phyloP scores from a whole-genome alignment of 2,888 invertebrate genomes.

The Rhagonycha fulva region DNA sequence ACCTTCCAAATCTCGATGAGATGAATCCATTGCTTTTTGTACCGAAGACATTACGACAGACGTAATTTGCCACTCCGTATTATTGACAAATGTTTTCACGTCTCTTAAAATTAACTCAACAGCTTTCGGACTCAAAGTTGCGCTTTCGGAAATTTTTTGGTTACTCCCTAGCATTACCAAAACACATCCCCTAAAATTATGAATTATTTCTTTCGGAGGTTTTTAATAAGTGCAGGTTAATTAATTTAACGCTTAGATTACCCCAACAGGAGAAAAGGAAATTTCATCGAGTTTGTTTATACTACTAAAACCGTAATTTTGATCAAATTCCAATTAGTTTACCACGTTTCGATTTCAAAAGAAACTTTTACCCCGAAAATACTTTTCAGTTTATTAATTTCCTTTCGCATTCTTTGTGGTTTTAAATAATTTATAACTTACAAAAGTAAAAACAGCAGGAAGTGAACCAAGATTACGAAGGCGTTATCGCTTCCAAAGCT shows the following conservation, averaged over 20 bases:
- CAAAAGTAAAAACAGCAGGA: not conserved
- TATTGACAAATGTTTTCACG: slow-evolving; percentile 63
- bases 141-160: slow-evolving; percentile 62
- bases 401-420: not conserved
- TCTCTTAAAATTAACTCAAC: slow-evolving; percentile 64
- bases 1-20: slow-evolving; percentile 69
- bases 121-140: slow-evolving; percentile 60
- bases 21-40: slow-evolving; percentile 65
- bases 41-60: slow-evolving; percentile 55
- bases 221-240: not conserved
- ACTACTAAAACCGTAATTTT: not conserved
- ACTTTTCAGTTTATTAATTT: not conserved
- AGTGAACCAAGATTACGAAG: not conserved
- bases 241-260: not conserved
- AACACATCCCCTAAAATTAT: slow-evolving; percentile 58
- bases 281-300: not conserved
- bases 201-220: not conserved
- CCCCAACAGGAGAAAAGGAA: not conserved
- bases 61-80: slow-evolving; percentile 67
- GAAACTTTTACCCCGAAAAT: not conserved
- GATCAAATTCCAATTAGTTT: not conserved
- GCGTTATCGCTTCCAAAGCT: not conserved
- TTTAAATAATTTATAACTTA: not conserved
- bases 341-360: not conserved
- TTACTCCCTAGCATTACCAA: slow-evolving; percentile 66